Evolutionary conservation across 2,797 vertebrate genomes (phyloP).

Genomic region (Oreochromis mossambicus): DNA sequence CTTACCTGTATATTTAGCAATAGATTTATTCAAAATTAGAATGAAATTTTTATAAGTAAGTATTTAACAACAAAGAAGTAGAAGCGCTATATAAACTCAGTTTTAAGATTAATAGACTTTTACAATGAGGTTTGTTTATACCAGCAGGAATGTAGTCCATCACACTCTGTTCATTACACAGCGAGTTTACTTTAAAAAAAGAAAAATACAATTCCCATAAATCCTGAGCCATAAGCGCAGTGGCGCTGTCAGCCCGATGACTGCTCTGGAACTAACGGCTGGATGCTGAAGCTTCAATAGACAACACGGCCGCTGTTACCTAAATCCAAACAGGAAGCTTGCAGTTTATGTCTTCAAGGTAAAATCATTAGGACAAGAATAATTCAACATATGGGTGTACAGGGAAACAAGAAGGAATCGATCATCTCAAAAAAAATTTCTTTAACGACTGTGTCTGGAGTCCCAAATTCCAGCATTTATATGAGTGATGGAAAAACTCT

Average conservation of each 20-base stretch:
- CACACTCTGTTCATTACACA: neutral
- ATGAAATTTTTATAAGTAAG: neutral
- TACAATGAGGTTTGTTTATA: neutral
- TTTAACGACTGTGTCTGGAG: neutral
- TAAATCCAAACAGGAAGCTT: neutral
- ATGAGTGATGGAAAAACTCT: neutral
- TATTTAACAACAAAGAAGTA: neutral
- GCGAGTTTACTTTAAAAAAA: neutral
- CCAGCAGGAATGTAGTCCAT: conserved; percentile 23
- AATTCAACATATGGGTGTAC: neutral
- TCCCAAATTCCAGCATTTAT: neutral
- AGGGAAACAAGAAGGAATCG: neutral
- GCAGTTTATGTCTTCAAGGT: neutral
- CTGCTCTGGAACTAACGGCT: neutral
- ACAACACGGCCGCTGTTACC: neutral
- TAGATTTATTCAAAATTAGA: neutral
- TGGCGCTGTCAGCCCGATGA: neutral
- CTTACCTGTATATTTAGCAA: neutral
- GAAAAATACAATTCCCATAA: conserved; percentile 55
- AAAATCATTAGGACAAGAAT: neutral
- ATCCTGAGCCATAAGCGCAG: neutral
- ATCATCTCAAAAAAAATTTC: neutral
- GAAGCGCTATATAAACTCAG: neutral
- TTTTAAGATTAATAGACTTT: neutral
- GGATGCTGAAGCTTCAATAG: conserved; percentile 46